These are phyloP conservation scores for Brachyptera risi DNA, from an alignment of 2,888 invertebrate genomes.

Conservation along the genomic window DNA sequence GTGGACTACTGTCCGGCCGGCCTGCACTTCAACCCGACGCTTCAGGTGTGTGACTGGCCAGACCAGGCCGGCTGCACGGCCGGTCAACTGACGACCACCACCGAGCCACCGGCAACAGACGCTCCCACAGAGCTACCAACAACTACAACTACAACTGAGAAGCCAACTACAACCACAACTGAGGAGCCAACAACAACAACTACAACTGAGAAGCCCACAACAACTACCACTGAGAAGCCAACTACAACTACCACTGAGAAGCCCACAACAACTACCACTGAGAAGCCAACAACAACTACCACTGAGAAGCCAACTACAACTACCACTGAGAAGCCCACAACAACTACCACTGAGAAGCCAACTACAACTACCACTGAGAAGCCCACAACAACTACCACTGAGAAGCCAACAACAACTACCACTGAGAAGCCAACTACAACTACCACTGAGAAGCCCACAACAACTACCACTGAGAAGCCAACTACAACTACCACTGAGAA, in stretches of 20 bases:
- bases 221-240: neutral
- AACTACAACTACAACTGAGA: neutral
- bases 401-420: too few relatives aligned
- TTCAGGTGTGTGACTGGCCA: constrained; percentile 4
- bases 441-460: neutral
- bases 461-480: neutral
- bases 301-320: neutral
- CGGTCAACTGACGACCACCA: neutral
- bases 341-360: neutral
- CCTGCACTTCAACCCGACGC: neutral
- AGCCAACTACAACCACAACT: neutral
- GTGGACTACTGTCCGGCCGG: neutral
- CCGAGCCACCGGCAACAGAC: neutral
- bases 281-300: too few relatives aligned
- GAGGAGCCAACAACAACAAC: neutral
- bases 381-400: too few relatives aligned
- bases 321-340: neutral
- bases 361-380: too few relatives aligned
- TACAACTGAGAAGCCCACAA: neutral
- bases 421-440: too few relatives aligned
- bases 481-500: neutral
- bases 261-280: too few relatives aligned
- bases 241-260: too few relatives aligned
- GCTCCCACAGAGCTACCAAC: neutral
- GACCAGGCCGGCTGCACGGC: neutral